Conservation (phyloP, 1,140 invertebrate genomes). For the Cryptotermes secundus region DNA sequence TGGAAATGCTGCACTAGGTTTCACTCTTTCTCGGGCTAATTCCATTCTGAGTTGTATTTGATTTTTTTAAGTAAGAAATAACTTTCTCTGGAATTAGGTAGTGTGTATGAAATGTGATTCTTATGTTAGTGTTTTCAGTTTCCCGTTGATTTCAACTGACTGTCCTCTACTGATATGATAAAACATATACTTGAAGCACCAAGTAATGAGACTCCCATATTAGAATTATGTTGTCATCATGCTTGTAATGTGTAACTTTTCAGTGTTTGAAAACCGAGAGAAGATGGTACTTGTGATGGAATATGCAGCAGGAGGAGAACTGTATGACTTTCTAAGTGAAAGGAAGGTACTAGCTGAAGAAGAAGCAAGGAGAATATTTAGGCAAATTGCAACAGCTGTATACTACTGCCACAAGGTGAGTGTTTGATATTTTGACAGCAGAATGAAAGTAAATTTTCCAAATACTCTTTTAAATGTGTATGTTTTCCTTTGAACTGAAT, state of each 20-base stretch:
- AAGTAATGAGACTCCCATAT: neutral
- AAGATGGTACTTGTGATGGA: slow-evolving; percentile 99
- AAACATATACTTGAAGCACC: slow-evolving; percentile 10
- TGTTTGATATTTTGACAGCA: neutral
- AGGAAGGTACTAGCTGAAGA: slow-evolving; percentile 85
- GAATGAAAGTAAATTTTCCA: neutral
- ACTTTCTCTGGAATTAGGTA: too few relatives aligned
- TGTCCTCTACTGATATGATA: neutral
- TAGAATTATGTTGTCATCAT: neutral
- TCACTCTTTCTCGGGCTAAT: too few relatives aligned
- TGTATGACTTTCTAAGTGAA: slow-evolving; percentile 97
- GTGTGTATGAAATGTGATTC: too few relatives aligned
- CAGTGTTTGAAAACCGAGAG: slow-evolving; percentile 98
- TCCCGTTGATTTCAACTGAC: too few relatives aligned
- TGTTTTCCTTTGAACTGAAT: too few relatives aligned
- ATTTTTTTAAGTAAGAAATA: too few relatives aligned
- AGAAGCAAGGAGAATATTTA: slow-evolving; percentile 93
- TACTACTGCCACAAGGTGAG: slow-evolving; percentile 95
- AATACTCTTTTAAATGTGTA: too few relatives aligned
- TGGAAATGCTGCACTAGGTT: too few relatives aligned
- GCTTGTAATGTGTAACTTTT: slow-evolving; percentile 41
- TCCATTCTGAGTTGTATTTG: too few relatives aligned
- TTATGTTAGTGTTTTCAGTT: too few relatives aligned
- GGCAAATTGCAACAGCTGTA: slow-evolving; percentile 95
- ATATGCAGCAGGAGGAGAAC: slow-evolving; percentile 95